phyloP scores from a whole-genome alignment of 2,113 vertebrate genomes.

The Eclectus roratus region DNA sequence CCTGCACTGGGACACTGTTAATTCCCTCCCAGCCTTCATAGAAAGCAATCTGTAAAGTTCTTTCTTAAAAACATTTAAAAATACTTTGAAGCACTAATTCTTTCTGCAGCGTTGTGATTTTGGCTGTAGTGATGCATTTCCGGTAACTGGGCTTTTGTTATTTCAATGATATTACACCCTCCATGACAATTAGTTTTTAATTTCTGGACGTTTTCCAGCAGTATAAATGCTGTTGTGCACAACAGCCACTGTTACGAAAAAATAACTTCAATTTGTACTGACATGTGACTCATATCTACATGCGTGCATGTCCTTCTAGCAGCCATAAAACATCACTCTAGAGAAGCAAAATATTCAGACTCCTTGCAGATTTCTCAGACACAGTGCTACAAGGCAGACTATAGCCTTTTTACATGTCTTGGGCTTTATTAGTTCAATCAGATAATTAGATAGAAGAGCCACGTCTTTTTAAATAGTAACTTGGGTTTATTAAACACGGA shows the following conservation, averaged over 20 bases:
- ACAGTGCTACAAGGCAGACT: background rate
- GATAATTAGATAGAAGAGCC: background rate
- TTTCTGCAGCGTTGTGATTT: background rate
- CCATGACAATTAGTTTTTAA: background rate
- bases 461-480: background rate
- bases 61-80: background rate
- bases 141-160: background rate
- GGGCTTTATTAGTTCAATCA: slow-evolving; percentile 9
- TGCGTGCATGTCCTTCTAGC: background rate
- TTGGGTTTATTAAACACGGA: slow-evolving; percentile 6
- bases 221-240: background rate
- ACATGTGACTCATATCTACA: background rate
- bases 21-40: background rate
- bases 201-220: background rate
- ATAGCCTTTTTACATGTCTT: background rate
- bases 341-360: background rate
- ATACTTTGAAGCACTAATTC: background rate
- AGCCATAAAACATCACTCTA: background rate
- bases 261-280: background rate
- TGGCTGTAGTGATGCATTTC: background rate
- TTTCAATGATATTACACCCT: background rate
- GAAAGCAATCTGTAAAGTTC: background rate
- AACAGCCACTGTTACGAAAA: background rate
- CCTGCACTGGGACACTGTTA: background rate
- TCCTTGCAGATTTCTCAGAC: background rate